A percentile compares a stretch with the other conserved stretches of the same genome.
Conservation (phyloP, 1,140 invertebrate species). For the Bombyx mori region DNA sequence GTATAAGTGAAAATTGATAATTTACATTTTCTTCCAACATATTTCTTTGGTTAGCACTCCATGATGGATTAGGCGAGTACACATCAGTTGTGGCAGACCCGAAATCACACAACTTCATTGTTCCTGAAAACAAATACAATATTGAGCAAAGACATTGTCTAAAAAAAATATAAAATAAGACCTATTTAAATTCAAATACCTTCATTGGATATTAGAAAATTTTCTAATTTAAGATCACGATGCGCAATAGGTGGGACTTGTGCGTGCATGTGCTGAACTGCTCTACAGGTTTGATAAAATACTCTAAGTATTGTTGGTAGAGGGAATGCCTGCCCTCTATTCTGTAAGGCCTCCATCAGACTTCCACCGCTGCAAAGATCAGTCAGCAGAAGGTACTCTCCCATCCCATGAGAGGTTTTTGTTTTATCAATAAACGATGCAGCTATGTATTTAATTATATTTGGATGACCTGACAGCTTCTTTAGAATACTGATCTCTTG, state of each 20-base stretch:
- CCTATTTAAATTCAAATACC: conserved; percentile 33
- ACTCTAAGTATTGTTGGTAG: conserved; percentile 88
- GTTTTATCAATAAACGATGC: conserved; percentile 81
- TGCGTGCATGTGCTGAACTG: conserved; percentile 94
- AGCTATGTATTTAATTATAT: conserved; percentile 85
- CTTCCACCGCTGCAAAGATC: conserved; percentile 83
- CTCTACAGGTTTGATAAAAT: conserved; percentile 92
- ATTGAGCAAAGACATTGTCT: conserved; percentile 4
- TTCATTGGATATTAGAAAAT: conserved; percentile 74
- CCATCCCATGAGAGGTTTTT: conserved; percentile 76
- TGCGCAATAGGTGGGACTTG: conserved; percentile 92
- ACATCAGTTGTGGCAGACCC: conserved; percentile 93
- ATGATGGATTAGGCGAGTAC: conserved; percentile 87
- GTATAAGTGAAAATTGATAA: conserved; percentile 5
- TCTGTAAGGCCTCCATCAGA: conserved; percentile 84
- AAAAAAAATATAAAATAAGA: neutral
- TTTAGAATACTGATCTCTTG: conserved; percentile 86
- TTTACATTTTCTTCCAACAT: conserved; percentile 94
- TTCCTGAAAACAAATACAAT: conserved; percentile 68
- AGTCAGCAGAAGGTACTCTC: conserved; percentile 80
- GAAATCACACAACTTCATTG: conserved; percentile 98
- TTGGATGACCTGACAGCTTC: conserved; percentile 83
- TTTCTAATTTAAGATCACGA: conserved; percentile 91
- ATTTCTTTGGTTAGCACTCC: conserved; percentile 93
- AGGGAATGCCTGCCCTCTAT: conserved; percentile 72